Conservation (phyloP, 2,888 invertebrate species). For the Pterostichus niger region DNA sequence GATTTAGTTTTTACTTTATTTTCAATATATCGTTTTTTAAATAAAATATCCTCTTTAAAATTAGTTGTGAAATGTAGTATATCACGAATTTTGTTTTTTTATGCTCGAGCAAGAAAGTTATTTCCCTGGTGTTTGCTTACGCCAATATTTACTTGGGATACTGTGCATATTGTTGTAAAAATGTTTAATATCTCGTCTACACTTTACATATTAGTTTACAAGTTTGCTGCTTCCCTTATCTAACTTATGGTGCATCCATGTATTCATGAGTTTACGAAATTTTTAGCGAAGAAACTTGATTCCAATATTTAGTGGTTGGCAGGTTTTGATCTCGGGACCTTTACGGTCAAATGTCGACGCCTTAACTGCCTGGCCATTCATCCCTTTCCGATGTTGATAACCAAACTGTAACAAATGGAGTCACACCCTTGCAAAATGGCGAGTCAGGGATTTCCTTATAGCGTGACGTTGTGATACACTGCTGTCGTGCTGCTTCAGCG, state of each 20-base stretch:
- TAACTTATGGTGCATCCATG: constrained; percentile 4
- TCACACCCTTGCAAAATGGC: constrained; percentile 30
- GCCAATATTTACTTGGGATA: constrained; percentile 7
- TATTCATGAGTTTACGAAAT: background rate
- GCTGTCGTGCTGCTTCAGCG: too few species aligned
- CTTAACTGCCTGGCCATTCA: constrained; percentile 33
- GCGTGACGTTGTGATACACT: too few species aligned
- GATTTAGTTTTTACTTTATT: too few species aligned
- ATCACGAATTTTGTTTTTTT: too few species aligned
- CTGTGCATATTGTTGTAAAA: constrained; percentile 33
- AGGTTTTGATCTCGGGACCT: constrained; percentile 29
- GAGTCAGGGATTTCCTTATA: constrained; percentile 34
- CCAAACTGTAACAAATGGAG: constrained; percentile 46
- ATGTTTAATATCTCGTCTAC: constrained; percentile 20
- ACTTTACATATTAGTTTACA: constrained; percentile 1
- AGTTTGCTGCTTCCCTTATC: constrained; percentile 11
- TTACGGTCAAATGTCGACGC: constrained; percentile 32
- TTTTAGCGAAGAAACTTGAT: constrained; percentile 6
- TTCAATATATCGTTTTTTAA: too few species aligned
- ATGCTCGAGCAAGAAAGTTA: too few species aligned
- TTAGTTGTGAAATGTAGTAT: too few species aligned
- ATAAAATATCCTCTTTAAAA: too few species aligned
- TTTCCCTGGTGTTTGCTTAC: background rate
- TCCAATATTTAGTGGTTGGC: constrained; percentile 12
- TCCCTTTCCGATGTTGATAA: constrained; percentile 39